Evolutionary conservation across 2,888 invertebrate species (phyloP).

Genomic region (Lycocerus yunnanus): DNA sequence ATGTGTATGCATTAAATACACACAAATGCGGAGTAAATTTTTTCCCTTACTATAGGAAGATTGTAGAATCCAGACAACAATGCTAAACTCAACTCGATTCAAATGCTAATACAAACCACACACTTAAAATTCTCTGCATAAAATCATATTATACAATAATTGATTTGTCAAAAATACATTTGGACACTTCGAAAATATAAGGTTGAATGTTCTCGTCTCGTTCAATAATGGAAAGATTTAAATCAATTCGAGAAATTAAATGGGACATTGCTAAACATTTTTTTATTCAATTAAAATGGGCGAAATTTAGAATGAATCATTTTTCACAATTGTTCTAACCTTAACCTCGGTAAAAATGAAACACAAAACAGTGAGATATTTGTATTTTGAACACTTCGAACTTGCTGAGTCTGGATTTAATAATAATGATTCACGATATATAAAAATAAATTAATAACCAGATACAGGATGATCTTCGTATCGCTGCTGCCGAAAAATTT

Average conservation of each 20-base stretch:
- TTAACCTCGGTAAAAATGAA: conserved; percentile 9
- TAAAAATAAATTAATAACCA: neutral
- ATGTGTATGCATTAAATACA: conserved; percentile 5
- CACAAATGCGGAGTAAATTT: neutral
- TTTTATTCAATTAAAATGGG: conserved; percentile 7
- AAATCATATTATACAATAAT: neutral
- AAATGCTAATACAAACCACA: neutral
- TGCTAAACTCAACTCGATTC: conserved; percentile 4
- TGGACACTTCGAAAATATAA: neutral
- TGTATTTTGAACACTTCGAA: neutral
- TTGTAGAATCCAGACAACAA: conserved; percentile 28
- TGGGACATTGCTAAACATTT: neutral
- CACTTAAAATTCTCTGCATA: neutral
- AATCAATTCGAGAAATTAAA: conserved; percentile 1
- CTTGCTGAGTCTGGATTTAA: neutral
- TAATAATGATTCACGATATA: neutral
- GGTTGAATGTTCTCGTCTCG: neutral
- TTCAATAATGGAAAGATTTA: neutral
- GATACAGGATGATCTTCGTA: neutral
- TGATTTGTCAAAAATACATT: neutral
- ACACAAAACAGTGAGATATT: neutral
- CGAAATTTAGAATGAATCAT: conserved; percentile 11
- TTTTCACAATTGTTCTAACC: conserved; percentile 13
- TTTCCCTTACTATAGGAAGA: conserved; percentile 10
- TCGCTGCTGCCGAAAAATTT: too few relatives aligned